Percentiles rank a stretch among this genome's conserved stretches.
These are phyloP conservation scores for Hydropsyche tenuis DNA, from an alignment of 1,140 invertebrate species.

Conservation along the genomic window DNA sequence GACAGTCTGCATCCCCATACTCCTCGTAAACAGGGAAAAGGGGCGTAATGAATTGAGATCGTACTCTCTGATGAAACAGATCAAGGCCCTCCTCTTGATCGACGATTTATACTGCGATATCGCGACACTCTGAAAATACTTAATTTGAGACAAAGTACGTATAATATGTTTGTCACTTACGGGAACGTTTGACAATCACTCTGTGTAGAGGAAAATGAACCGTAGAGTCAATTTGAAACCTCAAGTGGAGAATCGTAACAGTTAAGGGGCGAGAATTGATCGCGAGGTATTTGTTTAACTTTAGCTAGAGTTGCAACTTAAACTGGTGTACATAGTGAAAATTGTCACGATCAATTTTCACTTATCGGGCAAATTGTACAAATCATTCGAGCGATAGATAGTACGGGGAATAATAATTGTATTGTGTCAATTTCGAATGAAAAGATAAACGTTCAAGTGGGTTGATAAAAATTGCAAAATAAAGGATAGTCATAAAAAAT, in stretches of 20 bases:
- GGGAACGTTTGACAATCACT: too few relatives aligned
- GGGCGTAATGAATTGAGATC: constrained; percentile 34
- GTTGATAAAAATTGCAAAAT: too few relatives aligned
- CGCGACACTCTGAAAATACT: too few relatives aligned
- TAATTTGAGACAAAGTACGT: too few relatives aligned
- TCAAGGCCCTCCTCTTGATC: not conserved
- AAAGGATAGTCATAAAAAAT: too few relatives aligned
- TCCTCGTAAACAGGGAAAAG: not conserved
- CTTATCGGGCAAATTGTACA: not conserved
- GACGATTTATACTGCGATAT: too few relatives aligned
- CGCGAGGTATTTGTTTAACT: not conserved
- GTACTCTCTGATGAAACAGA: constrained; percentile 9
- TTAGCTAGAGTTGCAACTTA: not conserved
- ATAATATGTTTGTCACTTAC: too few relatives aligned
- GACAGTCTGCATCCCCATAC: constrained; percentile 31
- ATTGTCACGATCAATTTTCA: not conserved
- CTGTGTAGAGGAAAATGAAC: too few relatives aligned
- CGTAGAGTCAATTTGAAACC: too few relatives aligned
- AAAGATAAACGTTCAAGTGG: not conserved
- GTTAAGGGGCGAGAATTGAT: constrained; percentile 2
- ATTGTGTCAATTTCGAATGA: not conserved
- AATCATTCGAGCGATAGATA: not conserved
- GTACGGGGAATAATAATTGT: not conserved
- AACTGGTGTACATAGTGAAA: not conserved
- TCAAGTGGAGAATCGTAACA: not conserved